Percentiles rank a stretch among this genome's conserved stretches.
phyloP scores from a whole-genome alignment of 2,888 invertebrate species.

The Flexamia atlantica region DNA sequence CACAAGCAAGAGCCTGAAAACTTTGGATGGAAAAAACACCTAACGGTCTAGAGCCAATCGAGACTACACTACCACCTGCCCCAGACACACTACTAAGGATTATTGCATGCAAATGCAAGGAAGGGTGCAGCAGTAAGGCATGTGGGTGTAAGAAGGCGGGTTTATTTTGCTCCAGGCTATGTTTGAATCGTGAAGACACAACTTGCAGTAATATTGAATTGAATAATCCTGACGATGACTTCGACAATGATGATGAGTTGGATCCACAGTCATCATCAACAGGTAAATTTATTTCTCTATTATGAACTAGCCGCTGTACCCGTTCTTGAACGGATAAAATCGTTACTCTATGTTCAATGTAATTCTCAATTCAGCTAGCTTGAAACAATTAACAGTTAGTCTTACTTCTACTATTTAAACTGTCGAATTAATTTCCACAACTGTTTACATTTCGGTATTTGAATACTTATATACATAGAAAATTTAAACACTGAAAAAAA shows the following conservation, averaged over 20 bases:
- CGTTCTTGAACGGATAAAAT: too few relatives aligned
- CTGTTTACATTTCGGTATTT: too few relatives aligned
- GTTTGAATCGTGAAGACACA: background rate
- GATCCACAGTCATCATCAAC: background rate
- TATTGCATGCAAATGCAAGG: background rate
- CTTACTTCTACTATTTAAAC: too few relatives aligned
- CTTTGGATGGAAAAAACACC: background rate
- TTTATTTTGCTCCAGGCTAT: background rate
- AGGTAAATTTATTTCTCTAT: constrained; percentile 6
- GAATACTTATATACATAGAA: too few relatives aligned
- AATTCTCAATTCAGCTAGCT: too few relatives aligned
- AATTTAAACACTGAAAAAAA: too few relatives aligned
- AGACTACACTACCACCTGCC: background rate
- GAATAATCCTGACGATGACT: constrained; percentile 14
- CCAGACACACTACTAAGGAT: background rate
- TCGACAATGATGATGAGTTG: constrained; percentile 5
- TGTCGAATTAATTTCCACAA: too few relatives aligned
- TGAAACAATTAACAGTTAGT: too few relatives aligned
- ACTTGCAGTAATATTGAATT: constrained; percentile 1
- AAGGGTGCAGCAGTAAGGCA: background rate
- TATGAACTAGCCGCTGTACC: too few relatives aligned
- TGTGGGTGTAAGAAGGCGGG: background rate
- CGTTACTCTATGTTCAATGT: too few relatives aligned
- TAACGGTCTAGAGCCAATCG: background rate
- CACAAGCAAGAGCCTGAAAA: background rate